phyloP scores from a whole-genome alignment of 2,888 invertebrate species.

The Lasius platythorax region DNA sequence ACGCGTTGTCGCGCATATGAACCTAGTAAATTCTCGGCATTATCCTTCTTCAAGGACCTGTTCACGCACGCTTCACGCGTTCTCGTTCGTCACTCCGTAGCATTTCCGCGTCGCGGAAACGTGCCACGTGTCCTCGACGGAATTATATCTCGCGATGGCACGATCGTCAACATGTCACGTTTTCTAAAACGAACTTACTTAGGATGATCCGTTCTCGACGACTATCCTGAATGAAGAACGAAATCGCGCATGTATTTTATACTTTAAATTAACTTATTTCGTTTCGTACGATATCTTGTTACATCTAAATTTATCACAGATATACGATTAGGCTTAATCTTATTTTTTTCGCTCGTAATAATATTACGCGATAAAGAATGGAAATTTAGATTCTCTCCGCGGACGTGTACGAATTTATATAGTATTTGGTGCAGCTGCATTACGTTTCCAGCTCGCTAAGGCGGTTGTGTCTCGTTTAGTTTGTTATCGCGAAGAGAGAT shows the following conservation, averaged over 20 bases:
- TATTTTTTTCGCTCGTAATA: neutral
- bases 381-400: conserved; percentile 34
- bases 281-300: neutral
- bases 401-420: neutral
- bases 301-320: neutral
- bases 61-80: conserved; percentile 54
- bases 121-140: neutral
- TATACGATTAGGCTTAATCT: neutral
- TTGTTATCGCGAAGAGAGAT: conserved; percentile 38
- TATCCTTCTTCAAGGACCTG: conserved; percentile 55
- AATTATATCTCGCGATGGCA: conserved; percentile 29
- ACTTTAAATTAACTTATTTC: neutral
- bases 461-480: conserved; percentile 34
- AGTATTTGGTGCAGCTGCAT: conserved; percentile 14
- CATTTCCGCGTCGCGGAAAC: neutral
- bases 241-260: neutral
- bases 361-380: neutral
- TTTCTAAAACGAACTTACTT: neutral
- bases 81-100: neutral
- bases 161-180: conserved; percentile 9
- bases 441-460: conserved; percentile 16
- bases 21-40: conserved; percentile 46
- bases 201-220: neutral
- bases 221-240: neutral
- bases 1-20: conserved; percentile 64